Evolutionary conservation across 2,113 vertebrate genomes (phyloP), one percentile per base, ranked within the genome.

Genomic region (Myotis davidii): DNA sequence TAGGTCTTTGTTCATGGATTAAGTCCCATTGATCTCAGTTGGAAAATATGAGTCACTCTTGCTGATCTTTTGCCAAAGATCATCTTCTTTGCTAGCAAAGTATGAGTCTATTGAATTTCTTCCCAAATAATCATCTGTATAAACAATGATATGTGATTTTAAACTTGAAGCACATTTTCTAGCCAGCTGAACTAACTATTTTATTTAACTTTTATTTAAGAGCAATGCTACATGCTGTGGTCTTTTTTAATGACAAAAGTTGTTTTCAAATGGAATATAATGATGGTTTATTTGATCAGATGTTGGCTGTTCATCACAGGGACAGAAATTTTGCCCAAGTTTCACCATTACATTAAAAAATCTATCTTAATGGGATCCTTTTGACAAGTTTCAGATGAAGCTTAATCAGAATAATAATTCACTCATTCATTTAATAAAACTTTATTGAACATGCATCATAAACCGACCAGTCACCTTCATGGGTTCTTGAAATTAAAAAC

Each of bases 111-210:
- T 99, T 99, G 99, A 99, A 99, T 99, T 99, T 97, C 88, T 91
- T 98, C 98, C 98, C 98, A 98, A 98, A 98, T 97, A 98, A 97
- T 98, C 99, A 99, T 99, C 99, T 99, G 99, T 99, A 96, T 98
- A 99, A 99, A 99, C 99, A 99, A 98, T 98, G 98, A 98, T 98
- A 97, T 99, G 99, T 99, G 98, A 98, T 98, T 99, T 98, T 99
- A 99, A 99, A 99, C 98, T 99, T 98, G 98, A 98, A 98, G 98
- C 98, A 98, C 98, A 99, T 99, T 99, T 99, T 98, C 94, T 95
- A 97, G 96, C 98, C 99, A 99, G 99, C 99, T 99, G 99, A 99
- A 99, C 99, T 98, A 99, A 99, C 99, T 98, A 97, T 97, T 98
- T 98, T 97, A 97, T 97, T 95, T 94, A 98, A 96, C 96, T 98